A percentile compares a stretch with the other conserved stretches of the same genome.
Evolutionary conservation across 2,888 invertebrate genomes (phyloP).

Genomic region (Sarcophaga caerulescens): DNA sequence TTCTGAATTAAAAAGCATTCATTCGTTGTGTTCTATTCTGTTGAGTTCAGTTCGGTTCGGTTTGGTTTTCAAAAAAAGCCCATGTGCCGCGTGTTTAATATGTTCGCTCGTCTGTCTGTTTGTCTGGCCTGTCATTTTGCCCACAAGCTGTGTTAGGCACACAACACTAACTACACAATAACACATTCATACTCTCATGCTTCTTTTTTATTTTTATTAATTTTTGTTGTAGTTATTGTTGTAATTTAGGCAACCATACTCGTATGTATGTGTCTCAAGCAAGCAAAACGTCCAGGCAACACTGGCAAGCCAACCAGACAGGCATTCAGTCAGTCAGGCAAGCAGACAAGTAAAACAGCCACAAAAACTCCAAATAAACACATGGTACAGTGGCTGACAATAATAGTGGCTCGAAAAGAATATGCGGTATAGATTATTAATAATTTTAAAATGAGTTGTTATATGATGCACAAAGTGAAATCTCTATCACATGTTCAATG

Average conservation of each 20-base stretch:
- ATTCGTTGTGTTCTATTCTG: conserved; percentile 28
- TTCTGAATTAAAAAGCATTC: conserved; percentile 52
- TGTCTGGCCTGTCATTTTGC: conserved; percentile 57
- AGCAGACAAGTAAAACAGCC: conserved; percentile 32
- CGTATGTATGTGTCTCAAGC: background rate
- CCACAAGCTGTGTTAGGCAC: conserved; percentile 66
- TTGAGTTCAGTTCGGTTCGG: background rate
- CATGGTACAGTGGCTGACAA: background rate
- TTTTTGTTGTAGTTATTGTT: background rate
- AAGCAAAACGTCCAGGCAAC: background rate
- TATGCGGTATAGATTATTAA: no score
- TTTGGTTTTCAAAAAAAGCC: conserved; percentile 63
- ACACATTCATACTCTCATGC: conserved; percentile 22
- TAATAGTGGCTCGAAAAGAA: background rate
- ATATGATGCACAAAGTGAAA: no score
- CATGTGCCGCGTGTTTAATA: conserved; percentile 67
- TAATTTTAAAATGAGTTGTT: no score
- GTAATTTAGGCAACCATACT: conserved; percentile 42
- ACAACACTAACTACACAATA: conserved; percentile 37
- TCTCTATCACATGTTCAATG: no score
- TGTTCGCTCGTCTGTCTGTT: conserved; percentile 64
- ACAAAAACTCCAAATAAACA: conserved; percentile 38
- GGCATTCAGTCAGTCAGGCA: conserved; percentile 50
- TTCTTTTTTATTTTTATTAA: background rate
- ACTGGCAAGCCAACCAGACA: conserved; percentile 35